Percentiles rank a stretch among this genome's conserved stretches.
phyloP scores from a whole-genome alignment of 2,113 vertebrate species.

The Siniperca knerii region DNA sequence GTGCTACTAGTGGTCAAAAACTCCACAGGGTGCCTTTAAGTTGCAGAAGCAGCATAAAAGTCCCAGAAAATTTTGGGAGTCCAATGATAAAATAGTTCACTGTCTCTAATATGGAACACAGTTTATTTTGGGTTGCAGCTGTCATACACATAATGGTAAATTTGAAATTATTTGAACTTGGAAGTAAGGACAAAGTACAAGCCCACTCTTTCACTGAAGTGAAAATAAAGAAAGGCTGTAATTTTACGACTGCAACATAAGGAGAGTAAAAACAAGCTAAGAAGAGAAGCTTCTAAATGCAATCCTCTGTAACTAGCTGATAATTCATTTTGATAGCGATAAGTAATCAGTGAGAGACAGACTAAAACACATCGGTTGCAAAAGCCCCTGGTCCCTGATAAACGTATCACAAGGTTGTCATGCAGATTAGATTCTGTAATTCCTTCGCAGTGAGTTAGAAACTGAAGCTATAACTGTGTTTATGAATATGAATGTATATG shows the following conservation, averaged over 20 bases:
- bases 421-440: not conserved
- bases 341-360: not conserved
- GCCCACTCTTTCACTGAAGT: not conserved
- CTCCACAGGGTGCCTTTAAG: not conserved
- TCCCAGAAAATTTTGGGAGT: not conserved
- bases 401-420: constrained; percentile 26
- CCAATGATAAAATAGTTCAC: not conserved
- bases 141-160: not conserved
- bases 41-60: not conserved
- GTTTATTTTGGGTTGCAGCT: not conserved
- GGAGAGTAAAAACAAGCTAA: not conserved
- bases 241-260: not conserved
- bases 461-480: not conserved
- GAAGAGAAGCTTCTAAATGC: not conserved
- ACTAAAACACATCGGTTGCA: not conserved
- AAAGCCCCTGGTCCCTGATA: constrained; percentile 5
- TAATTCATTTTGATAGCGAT: not conserved
- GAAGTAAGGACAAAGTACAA: too few species aligned
- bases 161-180: not conserved
- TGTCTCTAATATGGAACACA: not conserved
- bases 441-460: not conserved
- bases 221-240: not conserved
- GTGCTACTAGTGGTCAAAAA: not conserved
- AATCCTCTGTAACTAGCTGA: constrained; percentile 18
- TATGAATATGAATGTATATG: too few species aligned